A percentile compares a stretch with the other conserved stretches of the same genome.
Evolutionary conservation across 2,797 vertebrate genomes (phyloP).

Genomic region (Limnodromus scolopaceus): DNA sequence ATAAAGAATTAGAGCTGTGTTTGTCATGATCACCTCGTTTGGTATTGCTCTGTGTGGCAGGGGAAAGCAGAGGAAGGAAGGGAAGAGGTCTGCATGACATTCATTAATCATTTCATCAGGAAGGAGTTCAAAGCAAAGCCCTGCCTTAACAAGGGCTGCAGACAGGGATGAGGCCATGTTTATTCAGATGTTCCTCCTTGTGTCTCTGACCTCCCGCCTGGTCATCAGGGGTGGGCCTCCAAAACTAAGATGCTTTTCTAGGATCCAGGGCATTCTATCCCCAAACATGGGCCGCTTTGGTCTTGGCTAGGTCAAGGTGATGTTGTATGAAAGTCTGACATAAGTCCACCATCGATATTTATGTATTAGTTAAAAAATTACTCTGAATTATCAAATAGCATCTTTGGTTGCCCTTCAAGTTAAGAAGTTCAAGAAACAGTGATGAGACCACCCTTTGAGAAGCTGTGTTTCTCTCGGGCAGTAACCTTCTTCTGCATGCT

Average conservation of each 20-base stretch:
- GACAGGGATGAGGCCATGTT: not conserved
- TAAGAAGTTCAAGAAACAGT: not conserved
- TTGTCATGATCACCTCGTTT: slow-evolving; percentile 70
- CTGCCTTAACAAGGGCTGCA: slow-evolving; percentile 24
- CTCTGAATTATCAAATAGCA: not conserved
- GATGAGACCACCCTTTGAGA: not conserved
- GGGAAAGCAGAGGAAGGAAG: slow-evolving; percentile 52
- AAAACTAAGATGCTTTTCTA: not conserved
- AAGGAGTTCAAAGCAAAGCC: slow-evolving; percentile 63
- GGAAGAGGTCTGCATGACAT: slow-evolving; percentile 47
- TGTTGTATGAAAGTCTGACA: not conserved
- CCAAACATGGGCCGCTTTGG: fast-evolving
- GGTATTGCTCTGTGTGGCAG: slow-evolving; percentile 63
- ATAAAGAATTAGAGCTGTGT: slow-evolving; percentile 77
- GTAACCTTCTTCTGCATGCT: not conserved
- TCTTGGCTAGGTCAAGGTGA: not conserved
- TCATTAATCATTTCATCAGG: slow-evolving; percentile 71
- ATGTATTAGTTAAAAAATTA: not conserved
- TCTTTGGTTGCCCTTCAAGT: not conserved
- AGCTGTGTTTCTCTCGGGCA: not conserved
- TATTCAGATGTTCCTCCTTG: slow-evolving; percentile 28
- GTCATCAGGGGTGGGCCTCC: not conserved
- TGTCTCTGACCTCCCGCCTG: not conserved
- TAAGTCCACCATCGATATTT: not conserved
- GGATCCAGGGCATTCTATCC: not conserved